Conservation (phyloP, 2,113 vertebrate genomes). For the Danio rerio region DNA sequence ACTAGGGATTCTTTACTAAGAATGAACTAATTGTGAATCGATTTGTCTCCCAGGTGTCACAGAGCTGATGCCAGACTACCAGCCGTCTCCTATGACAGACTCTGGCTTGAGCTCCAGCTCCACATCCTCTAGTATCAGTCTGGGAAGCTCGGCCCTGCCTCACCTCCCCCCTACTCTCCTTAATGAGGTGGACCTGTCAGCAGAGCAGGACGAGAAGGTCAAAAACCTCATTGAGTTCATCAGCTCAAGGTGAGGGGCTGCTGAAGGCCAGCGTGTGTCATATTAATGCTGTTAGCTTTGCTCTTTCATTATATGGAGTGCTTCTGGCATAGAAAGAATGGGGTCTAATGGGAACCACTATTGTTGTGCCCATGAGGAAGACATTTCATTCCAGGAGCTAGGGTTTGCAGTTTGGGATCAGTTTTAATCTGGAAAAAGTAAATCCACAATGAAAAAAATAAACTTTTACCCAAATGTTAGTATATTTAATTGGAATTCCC, state of each 20-base stretch:
- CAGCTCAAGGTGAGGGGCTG: conserved; percentile 88
- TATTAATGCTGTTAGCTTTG: not conserved
- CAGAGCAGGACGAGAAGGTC: conserved; percentile 93
- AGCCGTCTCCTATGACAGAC: conserved; percentile 98
- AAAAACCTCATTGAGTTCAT: conserved; percentile 98
- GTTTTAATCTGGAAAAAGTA: not conserved
- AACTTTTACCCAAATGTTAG: not conserved
- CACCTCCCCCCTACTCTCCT: conserved; percentile 89
- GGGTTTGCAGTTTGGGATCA: not conserved
- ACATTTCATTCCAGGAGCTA: not conserved
- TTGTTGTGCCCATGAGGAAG: not conserved
- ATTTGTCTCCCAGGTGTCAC: conserved; percentile 77
- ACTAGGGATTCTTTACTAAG: too few relatives aligned
- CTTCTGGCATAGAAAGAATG: not conserved
- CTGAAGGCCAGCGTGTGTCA: not conserved
- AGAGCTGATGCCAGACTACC: conserved; percentile 91
- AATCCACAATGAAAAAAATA: not conserved
- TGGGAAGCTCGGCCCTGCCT: conserved; percentile 85
- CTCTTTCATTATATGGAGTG: not conserved
- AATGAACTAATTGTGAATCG: too few relatives aligned
- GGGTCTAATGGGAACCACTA: not conserved
- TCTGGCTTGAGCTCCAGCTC: conserved; percentile 98
- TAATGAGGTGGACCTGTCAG: conserved; percentile 88
- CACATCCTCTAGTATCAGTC: conserved; percentile 97
- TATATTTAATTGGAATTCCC: not conserved